A percentile compares a stretch with the other conserved stretches of the same genome.
phyloP scores from a whole-genome alignment of 2,113 vertebrate genomes.

The Eupsittula cactorum region DNA sequence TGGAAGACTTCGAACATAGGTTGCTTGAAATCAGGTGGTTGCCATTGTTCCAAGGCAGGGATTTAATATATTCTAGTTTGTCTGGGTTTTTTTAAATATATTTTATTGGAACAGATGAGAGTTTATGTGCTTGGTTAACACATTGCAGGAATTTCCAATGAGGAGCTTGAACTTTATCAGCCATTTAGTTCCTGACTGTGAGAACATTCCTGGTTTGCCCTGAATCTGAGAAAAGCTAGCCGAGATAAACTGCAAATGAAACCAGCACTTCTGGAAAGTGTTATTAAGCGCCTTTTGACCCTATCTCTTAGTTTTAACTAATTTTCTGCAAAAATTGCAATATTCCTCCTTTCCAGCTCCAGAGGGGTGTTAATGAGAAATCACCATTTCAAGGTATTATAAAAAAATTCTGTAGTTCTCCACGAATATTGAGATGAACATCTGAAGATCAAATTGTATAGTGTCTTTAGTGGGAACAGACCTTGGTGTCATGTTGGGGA shows the following conservation, averaged over 20 bases:
- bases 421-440: not conserved
- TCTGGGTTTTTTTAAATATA: not conserved
- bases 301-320: not conserved
- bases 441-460: not conserved
- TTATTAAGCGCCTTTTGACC: not conserved
- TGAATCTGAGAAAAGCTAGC: not conserved
- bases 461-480: not conserved
- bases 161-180: not conserved
- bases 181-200: not conserved
- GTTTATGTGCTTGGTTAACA: not conserved
- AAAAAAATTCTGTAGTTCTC: not conserved
- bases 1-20: not conserved
- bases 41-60: not conserved
- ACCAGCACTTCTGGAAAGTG: not conserved
- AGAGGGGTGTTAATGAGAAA: not conserved
- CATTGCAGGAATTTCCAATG: not conserved
- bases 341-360: not conserved
- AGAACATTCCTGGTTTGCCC: not conserved
- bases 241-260: not conserved
- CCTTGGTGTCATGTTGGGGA: not conserved
- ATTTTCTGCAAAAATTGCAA: not conserved
- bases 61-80: not conserved
- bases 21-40: not conserved
- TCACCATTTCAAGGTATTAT: not conserved
- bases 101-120: not conserved